phyloP scores from a whole-genome alignment of 2,113 vertebrate genomes.

The Numenius arquata region DNA sequence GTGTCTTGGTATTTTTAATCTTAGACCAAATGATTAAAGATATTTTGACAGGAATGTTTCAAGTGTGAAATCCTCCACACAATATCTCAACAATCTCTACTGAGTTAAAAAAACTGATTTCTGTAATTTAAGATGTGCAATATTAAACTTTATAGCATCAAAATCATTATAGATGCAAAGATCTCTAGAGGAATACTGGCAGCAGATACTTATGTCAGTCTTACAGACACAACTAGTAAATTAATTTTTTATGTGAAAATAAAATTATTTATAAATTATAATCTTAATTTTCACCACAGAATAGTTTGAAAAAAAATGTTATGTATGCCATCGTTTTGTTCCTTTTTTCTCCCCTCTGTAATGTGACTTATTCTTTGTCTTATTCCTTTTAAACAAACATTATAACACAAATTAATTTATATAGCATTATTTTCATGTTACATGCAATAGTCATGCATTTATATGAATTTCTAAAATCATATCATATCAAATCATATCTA shows the following conservation, averaged over 20 bases:
- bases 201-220: neutral
- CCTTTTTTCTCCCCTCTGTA: neutral
- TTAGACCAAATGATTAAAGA: slow-evolving; percentile 54
- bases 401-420: neutral
- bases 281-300: neutral
- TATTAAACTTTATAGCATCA: neutral
- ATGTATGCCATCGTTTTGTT: neutral
- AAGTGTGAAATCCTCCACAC: slow-evolving; percentile 63
- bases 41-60: slow-evolving; percentile 62
- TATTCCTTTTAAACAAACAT: neutral
- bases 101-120: slow-evolving; percentile 1
- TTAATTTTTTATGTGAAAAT: neutral
- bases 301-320: neutral
- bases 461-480: neutral
- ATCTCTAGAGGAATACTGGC: neutral
- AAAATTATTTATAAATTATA: neutral
- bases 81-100: slow-evolving; percentile 28
- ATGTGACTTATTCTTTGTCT: neutral
- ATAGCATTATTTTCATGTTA: neutral
- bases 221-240: neutral
- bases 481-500: neutral
- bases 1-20: slow-evolving; percentile 56
- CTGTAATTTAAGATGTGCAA: neutral
- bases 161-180: neutral
- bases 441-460: neutral